Percentiles rank a stretch among this genome's conserved stretches.
Evolutionary conservation across 2,888 invertebrate genomes (phyloP).

Genomic region (Perizoma affinitatum): DNA sequence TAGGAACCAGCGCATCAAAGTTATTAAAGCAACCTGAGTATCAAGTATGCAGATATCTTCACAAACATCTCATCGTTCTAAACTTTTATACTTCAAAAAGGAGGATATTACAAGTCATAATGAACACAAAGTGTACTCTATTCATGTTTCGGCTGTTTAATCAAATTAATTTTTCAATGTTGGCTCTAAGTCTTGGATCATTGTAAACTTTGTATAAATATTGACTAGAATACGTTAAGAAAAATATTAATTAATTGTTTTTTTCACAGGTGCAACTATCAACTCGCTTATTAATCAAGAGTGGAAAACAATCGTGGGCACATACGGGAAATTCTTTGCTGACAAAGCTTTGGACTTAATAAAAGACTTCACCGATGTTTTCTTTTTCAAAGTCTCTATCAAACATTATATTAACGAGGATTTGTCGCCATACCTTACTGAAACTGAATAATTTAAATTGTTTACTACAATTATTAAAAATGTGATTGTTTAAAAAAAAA

Average conservation of each 20-base stretch:
- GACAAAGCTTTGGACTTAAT: constrained; percentile 43
- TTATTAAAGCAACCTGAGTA: no score
- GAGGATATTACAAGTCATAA: no score
- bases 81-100: no score
- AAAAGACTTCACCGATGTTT: constrained; percentile 25
- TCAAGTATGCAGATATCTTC: background rate
- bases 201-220: no score
- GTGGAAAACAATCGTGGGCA: constrained; percentile 43
- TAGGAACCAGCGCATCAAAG: no score
- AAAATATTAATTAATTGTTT: background rate
- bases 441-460: background rate
- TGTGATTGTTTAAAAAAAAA: constrained; percentile 14
- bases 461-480: background rate
- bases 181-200: no score
- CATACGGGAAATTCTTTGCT: constrained; percentile 44
- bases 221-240: no score
- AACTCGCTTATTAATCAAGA: constrained; percentile 50
- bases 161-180: no score
- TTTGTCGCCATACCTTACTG: constrained; percentile 29
- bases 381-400: constrained; percentile 34
- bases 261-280: constrained; percentile 49
- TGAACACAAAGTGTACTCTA: background rate
- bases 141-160: background rate
- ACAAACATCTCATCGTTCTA: background rate
- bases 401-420: constrained; percentile 41